Evolutionary conservation across 2,888 invertebrate species (phyloP).

Genomic region (Girardia tigrina): DNA sequence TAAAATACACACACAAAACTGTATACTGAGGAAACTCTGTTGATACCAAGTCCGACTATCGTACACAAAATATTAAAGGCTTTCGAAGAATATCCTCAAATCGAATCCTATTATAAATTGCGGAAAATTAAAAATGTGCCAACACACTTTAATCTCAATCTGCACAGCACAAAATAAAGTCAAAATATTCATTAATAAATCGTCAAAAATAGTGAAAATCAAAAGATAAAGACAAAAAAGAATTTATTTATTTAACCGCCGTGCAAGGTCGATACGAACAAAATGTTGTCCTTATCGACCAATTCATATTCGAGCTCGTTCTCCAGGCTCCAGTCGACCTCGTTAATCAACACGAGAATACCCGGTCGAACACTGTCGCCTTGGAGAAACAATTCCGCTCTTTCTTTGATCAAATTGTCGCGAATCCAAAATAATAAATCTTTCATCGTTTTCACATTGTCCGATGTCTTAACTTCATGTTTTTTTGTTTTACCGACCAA

Average conservation of each 20-base stretch:
- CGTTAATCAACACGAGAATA: slow-evolving; percentile 80
- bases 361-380: slow-evolving; percentile 62
- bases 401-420: slow-evolving; percentile 67
- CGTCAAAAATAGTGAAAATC: neutral
- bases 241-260: slow-evolving; percentile 47
- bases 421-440: slow-evolving; percentile 65
- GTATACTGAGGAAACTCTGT: no score
- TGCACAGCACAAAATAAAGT: neutral
- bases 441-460: slow-evolving; percentile 54
- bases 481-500: slow-evolving; percentile 69
- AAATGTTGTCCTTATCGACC: slow-evolving; percentile 49
- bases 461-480: slow-evolving; percentile 59
- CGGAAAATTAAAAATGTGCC: no score
- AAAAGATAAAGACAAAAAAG: no score
- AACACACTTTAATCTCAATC: no score
- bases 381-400: slow-evolving; percentile 59
- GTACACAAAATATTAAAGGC: no score
- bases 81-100: no score
- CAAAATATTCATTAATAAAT: neutral
- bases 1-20: no score
- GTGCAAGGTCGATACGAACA: slow-evolving; percentile 54
- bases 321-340: slow-evolving; percentile 79
- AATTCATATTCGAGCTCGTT: slow-evolving; percentile 52
- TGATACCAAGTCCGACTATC: no score
- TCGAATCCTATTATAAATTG: no score